Conservation (phyloP, 2,888 invertebrate genomes). For the Philonicus albiceps region DNA sequence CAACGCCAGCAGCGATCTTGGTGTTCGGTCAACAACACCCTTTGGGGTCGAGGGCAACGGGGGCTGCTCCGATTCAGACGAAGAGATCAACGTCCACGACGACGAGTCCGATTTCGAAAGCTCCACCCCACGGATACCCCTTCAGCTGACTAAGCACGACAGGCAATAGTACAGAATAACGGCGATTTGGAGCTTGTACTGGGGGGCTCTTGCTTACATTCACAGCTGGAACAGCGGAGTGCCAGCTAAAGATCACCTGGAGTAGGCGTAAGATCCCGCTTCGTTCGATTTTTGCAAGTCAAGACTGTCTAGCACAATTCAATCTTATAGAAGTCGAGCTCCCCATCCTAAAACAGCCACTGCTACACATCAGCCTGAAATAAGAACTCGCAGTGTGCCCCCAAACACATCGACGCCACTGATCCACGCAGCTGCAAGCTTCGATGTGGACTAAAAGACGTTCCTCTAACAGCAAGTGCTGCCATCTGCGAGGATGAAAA, state of each 20-base stretch:
- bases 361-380: background rate
- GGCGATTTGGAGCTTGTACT: background rate
- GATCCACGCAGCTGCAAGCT: background rate
- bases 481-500: background rate
- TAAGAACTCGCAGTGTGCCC: background rate
- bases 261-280: background rate
- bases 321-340: background rate
- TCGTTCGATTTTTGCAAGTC: background rate
- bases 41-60: conserved; percentile 4
- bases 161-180: conserved; percentile 8
- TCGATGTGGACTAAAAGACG: background rate
- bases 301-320: background rate
- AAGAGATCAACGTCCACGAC: conserved; percentile 85
- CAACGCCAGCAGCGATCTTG: background rate
- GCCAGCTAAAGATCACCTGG: background rate
- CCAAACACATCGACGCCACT: background rate
- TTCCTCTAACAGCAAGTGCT: background rate
- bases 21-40: background rate
- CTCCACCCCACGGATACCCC: conserved; percentile 52
- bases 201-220: background rate
- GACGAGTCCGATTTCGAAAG: conserved; percentile 72
- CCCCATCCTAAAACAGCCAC: background rate
- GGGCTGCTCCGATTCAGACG: conserved; percentile 64
- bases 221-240: background rate
- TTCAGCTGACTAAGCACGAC: conserved; percentile 63